These are phyloP conservation scores for Pelobates cultripes DNA, from an alignment of 2,797 vertebrate genomes.

Conservation along the genomic window DNA sequence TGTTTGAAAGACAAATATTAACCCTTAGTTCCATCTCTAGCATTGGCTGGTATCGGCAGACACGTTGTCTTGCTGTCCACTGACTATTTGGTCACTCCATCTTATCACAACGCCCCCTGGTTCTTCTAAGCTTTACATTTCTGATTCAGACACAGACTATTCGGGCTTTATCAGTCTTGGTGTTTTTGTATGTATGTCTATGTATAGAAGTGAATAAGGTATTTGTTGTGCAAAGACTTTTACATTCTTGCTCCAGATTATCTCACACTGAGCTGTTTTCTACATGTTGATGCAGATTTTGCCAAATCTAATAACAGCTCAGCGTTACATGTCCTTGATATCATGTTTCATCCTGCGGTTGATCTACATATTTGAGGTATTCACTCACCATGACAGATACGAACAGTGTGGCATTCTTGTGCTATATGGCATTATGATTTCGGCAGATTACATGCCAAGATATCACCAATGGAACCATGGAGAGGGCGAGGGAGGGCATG, in stretches of 20 bases:
- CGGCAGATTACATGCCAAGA: slow-evolving; percentile 27
- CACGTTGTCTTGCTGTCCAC: too few species aligned
- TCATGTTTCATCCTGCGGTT: slow-evolving; percentile 50
- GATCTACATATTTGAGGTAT: slow-evolving; percentile 46
- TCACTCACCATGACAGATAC: slow-evolving; percentile 21
- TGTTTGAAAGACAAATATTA: too few species aligned
- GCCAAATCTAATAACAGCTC: slow-evolving; percentile 40
- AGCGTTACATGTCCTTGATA: slow-evolving; percentile 43
- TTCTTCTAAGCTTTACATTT: background rate
- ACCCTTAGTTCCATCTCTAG: too few species aligned
- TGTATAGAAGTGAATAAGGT: slow-evolving; percentile 4
- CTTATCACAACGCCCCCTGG: background rate
- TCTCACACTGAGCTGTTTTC: slow-evolving; percentile 25
- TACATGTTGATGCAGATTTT: slow-evolving; percentile 49
- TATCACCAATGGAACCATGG: slow-evolving; percentile 31
- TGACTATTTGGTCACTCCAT: background rate
- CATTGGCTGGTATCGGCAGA: too few species aligned
- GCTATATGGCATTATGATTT: slow-evolving; percentile 20
- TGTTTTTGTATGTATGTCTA: background rate
- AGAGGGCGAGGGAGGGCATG: slow-evolving; percentile 32
- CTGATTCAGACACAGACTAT: background rate
- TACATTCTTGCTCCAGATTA: slow-evolving; percentile 44
- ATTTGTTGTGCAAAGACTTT: slow-evolving; percentile 19
- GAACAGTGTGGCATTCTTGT: slow-evolving; percentile 14
- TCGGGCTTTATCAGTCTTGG: background rate